Conservation (phyloP, 2,113 vertebrate genomes). For the Rallus limicola region DNA sequence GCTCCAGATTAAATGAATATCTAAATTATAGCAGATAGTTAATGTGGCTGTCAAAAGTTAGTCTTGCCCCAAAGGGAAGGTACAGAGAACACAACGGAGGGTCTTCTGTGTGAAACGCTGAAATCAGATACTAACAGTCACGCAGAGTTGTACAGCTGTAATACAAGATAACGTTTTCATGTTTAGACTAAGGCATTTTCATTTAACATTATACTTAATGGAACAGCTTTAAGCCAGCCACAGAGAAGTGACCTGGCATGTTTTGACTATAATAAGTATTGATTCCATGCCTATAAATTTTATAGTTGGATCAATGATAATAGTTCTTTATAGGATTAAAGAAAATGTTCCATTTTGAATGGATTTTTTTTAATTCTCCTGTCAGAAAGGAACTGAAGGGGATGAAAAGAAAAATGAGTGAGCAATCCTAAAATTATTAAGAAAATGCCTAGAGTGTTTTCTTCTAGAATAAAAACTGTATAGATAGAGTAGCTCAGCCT, state of each 20-base stretch:
- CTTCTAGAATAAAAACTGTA: slow-evolving; percentile 13
- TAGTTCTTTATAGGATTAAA: slow-evolving; percentile 66
- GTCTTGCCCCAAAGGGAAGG: slow-evolving; percentile 64
- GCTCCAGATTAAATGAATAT: slow-evolving; percentile 68
- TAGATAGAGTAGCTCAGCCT: background rate
- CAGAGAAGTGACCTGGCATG: slow-evolving; percentile 72
- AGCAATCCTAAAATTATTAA: slow-evolving; percentile 46
- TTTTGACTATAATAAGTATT: slow-evolving; percentile 74
- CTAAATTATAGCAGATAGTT: slow-evolving; percentile 61
- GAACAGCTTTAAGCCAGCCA: slow-evolving; percentile 65
- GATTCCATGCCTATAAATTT: slow-evolving; percentile 70
- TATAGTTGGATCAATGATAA: slow-evolving; percentile 72
- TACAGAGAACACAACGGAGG: slow-evolving; percentile 62
- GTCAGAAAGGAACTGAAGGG: slow-evolving; percentile 34
- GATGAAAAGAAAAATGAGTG: slow-evolving; percentile 42
- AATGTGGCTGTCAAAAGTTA: slow-evolving; percentile 55
- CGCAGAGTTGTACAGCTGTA: slow-evolving; percentile 21
- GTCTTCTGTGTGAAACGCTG: slow-evolving; percentile 56
- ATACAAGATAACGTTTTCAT: slow-evolving; percentile 75
- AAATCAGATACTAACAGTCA: slow-evolving; percentile 64
- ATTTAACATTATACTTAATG: slow-evolving; percentile 58
- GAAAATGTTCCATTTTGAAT: slow-evolving; percentile 68
- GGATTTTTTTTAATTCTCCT: slow-evolving; percentile 50
- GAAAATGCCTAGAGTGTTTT: slow-evolving; percentile 46
- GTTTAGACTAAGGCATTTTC: slow-evolving; percentile 58